Evolutionary conservation across 2,888 invertebrate species (phyloP).

Genomic region (Folsomia candida): DNA sequence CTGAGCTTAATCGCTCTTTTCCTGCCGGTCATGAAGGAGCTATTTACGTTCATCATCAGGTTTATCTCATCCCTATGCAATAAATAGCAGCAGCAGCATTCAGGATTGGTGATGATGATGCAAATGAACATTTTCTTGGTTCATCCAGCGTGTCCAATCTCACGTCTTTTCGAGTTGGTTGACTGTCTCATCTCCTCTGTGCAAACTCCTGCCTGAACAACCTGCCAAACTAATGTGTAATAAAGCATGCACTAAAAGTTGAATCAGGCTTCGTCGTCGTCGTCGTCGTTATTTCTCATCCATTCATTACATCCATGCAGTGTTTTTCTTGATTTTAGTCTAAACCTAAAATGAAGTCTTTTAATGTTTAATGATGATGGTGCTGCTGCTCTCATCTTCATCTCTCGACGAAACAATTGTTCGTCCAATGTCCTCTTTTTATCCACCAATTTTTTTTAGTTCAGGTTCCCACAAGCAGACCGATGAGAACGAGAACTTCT

Average conservation of each 20-base stretch:
- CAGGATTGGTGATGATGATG: slow-evolving; percentile 2
- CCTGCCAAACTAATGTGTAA: no score
- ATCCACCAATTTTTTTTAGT: slow-evolving; percentile 1
- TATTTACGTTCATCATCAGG: slow-evolving; percentile 16
- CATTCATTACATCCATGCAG: background rate
- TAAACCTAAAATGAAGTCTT: no score
- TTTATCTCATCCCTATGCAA: no score
- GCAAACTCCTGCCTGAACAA: no score
- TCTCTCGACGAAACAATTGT: slow-evolving; percentile 16
- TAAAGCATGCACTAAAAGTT: background rate
- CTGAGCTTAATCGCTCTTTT: slow-evolving; percentile 51
- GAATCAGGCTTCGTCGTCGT: no score
- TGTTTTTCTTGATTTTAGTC: background rate
- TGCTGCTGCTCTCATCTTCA: background rate
- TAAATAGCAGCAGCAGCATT: no score
- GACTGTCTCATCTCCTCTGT: background rate
- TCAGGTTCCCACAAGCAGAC: slow-evolving; percentile 21
- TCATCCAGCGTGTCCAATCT: slow-evolving; percentile 23
- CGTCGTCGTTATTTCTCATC: background rate
- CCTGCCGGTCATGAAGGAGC: slow-evolving; percentile 43
- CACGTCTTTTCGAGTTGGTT: no score
- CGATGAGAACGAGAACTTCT: background rate
- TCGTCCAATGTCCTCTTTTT: slow-evolving; percentile 18
- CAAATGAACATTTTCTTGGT: slow-evolving; percentile 19
- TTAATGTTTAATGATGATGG: background rate